phyloP scores from a whole-genome alignment of 1,140 invertebrate genomes.

The Zaprionus nigranus region DNA sequence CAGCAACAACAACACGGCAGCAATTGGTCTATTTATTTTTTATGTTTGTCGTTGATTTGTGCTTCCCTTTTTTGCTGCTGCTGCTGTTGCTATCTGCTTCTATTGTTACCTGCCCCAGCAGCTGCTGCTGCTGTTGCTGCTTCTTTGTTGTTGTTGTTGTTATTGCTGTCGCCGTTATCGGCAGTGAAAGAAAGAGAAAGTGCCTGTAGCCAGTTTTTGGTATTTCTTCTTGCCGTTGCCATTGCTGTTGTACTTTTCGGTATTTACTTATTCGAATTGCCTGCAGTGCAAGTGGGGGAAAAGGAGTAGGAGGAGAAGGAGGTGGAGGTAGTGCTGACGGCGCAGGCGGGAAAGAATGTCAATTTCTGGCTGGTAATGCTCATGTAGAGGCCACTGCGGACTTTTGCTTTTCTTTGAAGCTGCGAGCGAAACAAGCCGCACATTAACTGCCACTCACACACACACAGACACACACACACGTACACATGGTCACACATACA shows the following conservation, averaged over 20 bases:
- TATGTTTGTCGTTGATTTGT: constrained; percentile 66
- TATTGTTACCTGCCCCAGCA: constrained; percentile 29
- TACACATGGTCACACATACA: constrained; percentile 18
- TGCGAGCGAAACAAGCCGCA: constrained; percentile 72
- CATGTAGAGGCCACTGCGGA: constrained; percentile 46
- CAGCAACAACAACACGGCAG: constrained; percentile 38
- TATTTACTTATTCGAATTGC: constrained; percentile 70
- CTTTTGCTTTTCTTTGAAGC: constrained; percentile 84
- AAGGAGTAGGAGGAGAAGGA: background rate
- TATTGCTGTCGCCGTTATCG: constrained; percentile 60
- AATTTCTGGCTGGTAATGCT: constrained; percentile 80
- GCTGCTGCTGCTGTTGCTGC: constrained; percentile 3
- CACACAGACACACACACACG: constrained; percentile 6
- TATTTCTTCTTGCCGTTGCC: constrained; percentile 42
- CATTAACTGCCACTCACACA: constrained; percentile 35
- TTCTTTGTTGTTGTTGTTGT: constrained; percentile 38
- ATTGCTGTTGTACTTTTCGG: constrained; percentile 37
- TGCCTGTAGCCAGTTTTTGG: constrained; percentile 75
- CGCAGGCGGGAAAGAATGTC: constrained; percentile 69
- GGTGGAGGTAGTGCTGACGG: background rate
- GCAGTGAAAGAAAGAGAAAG: constrained; percentile 83
- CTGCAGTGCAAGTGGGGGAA: constrained; percentile 22
- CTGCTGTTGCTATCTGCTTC: constrained; percentile 21
- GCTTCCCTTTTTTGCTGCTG: constrained; percentile 63
- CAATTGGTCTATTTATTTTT: constrained; percentile 75